Evolutionary conservation across 1,140 invertebrate genomes (phyloP), one percentile per base, ranked within the genome.

Genomic region (Zaprionus ghesquierei): DNA sequence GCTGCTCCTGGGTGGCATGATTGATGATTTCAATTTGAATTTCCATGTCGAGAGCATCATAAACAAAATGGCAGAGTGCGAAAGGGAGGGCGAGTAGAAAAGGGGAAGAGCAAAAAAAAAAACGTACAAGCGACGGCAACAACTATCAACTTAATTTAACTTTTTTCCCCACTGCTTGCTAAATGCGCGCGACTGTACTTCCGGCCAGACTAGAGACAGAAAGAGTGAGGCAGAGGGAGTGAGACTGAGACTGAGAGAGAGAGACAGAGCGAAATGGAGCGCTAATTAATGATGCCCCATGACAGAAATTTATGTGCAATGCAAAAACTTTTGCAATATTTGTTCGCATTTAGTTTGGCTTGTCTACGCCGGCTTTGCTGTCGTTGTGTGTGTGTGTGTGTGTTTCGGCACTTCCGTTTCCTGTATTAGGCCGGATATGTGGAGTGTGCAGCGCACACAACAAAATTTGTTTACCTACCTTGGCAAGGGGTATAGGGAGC

Each of bases 1-100:
- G 50, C 59, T 60, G 12, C 31, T n/a, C 58, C 56, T 69, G 41
- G 55, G 35, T 46, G 66, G 53, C 63, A 90, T 89, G 86, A 89
- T 89, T 89, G 86, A 89, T 89, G 86, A 86, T 89, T 89, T 89
- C 86, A 89, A 90, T 89, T 89, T 90, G 78, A 89, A 89, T 82
- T 85, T 89, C 56, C 78, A 90, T 86, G 87, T 89, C 65, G 81
- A 78, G 55, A 18, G 79, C 72, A 82, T 78, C 70, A 81, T 81
- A 81, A 81, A 77, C 61, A 75, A 58, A 59, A 68, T 41, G 35
- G n/a, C n/a, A 41, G 35, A 8, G n/a, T 15, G 35, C 0, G 15
- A 63, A 31, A 58, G 12, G 25, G 35, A 18, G 13, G 20, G 12
- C 6, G 5, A 33, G 20, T 25, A 18, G 27, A 22, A 63, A 61